A percentile compares a stretch with the other conserved stretches of the same genome.
These are phyloP conservation scores for Nemotelus nigrinus DNA, from an alignment of 2,888 invertebrate genomes.

Conservation along the genomic window DNA sequence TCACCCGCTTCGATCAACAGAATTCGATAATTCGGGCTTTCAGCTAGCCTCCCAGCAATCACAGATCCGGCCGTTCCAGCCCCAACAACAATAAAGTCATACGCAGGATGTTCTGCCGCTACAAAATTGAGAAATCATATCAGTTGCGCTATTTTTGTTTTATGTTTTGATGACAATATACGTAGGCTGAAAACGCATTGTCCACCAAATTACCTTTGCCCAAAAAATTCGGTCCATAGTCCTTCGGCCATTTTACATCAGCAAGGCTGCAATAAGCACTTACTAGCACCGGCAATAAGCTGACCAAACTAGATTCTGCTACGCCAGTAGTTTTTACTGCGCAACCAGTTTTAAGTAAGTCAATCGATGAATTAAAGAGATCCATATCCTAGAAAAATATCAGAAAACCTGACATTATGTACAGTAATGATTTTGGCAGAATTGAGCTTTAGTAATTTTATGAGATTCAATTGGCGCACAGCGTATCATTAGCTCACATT, in stretches of 20 bases:
- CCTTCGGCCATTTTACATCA: not conserved
- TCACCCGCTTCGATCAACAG: conserved; percentile 74
- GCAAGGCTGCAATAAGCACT: conserved; percentile 1
- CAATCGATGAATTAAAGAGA: not conserved
- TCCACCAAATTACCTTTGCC: not conserved
- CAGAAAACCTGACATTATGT: too few relatives aligned
- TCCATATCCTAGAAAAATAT: too few relatives aligned
- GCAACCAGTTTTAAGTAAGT: not conserved
- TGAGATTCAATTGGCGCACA: too few relatives aligned
- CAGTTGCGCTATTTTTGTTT: not conserved
- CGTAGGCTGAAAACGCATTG: too few relatives aligned
- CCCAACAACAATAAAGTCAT: conserved; percentile 56
- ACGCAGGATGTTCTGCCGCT: not conserved
- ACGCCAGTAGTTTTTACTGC: conserved; percentile 2
- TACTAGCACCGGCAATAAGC: not conserved
- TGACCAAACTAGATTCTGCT: not conserved
- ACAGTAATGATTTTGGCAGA: too few relatives aligned
- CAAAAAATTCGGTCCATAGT: conserved; percentile 13
- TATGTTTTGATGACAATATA: not conserved
- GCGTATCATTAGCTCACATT: too few relatives aligned
- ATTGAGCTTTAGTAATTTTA: too few relatives aligned
- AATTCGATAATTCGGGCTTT: conserved; percentile 69
- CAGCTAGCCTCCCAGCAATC: conserved; percentile 71
- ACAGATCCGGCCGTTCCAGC: conserved; percentile 67
- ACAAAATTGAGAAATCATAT: not conserved